These are phyloP conservation scores for Euleptes europaea DNA, from an alignment of 2,113 vertebrate species.

Conservation along the genomic window DNA sequence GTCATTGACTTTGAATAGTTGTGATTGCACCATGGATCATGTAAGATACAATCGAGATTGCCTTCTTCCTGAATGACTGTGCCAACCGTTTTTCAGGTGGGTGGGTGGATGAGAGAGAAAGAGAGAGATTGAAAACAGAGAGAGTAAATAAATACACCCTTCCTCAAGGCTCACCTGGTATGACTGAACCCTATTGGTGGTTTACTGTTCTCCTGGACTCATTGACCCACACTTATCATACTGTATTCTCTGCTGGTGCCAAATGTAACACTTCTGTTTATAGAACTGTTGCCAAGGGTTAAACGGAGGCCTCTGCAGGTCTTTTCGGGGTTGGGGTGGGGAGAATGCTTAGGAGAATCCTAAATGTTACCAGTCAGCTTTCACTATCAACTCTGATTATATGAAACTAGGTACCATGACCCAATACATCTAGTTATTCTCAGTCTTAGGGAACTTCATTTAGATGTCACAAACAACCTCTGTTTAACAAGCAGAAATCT, in stretches of 20 bases:
- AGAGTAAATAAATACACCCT: fast-evolving
- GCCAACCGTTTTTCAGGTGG: background rate
- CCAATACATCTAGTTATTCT: background rate
- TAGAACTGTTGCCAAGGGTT: fast-evolving
- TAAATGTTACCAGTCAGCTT: background rate
- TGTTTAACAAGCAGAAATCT: too few relatives aligned
- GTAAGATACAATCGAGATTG: background rate
- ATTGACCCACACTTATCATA: background rate
- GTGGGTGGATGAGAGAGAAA: too few relatives aligned
- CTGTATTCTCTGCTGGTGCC: background rate
- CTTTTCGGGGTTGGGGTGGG: background rate
- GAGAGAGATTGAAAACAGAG: fast-evolving
- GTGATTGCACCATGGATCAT: background rate
- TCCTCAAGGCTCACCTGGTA: background rate
- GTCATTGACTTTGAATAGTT: background rate
- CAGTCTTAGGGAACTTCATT: background rate
- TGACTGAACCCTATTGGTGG: background rate
- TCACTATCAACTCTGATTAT: background rate
- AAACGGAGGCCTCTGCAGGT: background rate
- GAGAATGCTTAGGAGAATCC: background rate
- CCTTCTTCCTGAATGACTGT: background rate
- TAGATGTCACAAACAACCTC: too few relatives aligned
- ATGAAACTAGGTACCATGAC: background rate
- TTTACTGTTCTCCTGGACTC: background rate
- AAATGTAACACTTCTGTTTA: background rate